phyloP scores from a whole-genome alignment of 2,113 vertebrate species.

The Riparia riparia region DNA sequence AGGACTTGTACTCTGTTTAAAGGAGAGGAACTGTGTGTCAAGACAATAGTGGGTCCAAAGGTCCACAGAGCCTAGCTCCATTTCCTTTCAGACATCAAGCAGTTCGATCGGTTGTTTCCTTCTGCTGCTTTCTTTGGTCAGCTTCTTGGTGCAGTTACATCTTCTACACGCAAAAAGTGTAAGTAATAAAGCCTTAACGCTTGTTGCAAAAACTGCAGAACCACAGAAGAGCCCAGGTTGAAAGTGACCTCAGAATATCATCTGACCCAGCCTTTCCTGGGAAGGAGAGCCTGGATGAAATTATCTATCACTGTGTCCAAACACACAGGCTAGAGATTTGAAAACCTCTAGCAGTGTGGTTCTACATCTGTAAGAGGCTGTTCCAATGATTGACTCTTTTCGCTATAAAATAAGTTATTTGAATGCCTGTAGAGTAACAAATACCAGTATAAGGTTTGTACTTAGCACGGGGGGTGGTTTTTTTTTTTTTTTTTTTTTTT shows the following conservation, averaged over 20 bases:
- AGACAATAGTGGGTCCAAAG: neutral
- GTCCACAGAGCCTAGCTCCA: neutral
- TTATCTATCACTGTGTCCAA: neutral
- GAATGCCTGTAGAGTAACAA: neutral
- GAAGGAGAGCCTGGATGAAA: neutral
- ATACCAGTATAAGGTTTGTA: neutral
- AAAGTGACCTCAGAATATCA: neutral
- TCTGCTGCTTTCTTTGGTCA: neutral
- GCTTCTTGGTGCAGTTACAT: neutral
- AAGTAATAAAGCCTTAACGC: neutral
- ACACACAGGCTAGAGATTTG: neutral
- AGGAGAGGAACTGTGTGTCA: fast-evolving
- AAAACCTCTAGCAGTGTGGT: neutral
- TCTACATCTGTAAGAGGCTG: neutral
- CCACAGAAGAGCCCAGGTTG: neutral
- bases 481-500: neutral
- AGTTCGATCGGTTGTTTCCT: neutral
- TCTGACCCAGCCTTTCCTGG: neutral
- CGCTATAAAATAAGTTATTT: neutral
- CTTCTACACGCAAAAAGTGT: neutral
- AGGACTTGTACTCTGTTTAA: neutral
- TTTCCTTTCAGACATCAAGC: neutral
- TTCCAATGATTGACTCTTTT: neutral
- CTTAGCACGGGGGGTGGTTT: neutral
- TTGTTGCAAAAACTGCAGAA: neutral